phyloP scores from a whole-genome alignment of 2,113 vertebrate species.

The Eudyptes chrysolophus region DNA sequence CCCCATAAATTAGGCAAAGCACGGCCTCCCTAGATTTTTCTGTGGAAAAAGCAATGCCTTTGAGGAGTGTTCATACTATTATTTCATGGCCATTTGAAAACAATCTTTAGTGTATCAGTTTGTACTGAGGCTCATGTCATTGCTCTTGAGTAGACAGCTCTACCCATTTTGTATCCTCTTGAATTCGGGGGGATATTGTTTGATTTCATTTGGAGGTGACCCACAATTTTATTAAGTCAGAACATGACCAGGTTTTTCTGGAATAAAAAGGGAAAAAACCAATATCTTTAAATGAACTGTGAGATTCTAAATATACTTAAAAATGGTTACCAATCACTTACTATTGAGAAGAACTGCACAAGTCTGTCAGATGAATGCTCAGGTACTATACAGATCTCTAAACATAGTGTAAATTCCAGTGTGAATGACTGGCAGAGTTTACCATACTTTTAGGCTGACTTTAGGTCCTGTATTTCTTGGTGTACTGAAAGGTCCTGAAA shows the following conservation, averaged over 20 bases:
- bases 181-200: neutral
- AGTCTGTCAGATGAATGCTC: neutral
- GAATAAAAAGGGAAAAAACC: neutral
- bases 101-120: neutral
- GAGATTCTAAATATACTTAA: neutral
- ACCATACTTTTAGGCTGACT: neutral
- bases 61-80: neutral
- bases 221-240: neutral
- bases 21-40: neutral
- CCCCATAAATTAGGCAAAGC: neutral
- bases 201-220: neutral
- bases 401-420: neutral
- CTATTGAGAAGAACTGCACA: neutral
- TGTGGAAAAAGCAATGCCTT: neutral
- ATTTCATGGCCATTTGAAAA: neutral
- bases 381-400: neutral
- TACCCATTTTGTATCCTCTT: neutral
- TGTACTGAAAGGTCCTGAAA: neutral
- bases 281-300: neutral
- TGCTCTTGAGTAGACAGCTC: neutral
- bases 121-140: neutral
- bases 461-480: neutral
- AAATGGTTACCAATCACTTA: neutral
- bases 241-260: neutral
- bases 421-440: neutral